These are phyloP conservation scores for Calephelis virginiensis DNA, from an alignment of 1,140 invertebrate species.

Conservation along the genomic window DNA sequence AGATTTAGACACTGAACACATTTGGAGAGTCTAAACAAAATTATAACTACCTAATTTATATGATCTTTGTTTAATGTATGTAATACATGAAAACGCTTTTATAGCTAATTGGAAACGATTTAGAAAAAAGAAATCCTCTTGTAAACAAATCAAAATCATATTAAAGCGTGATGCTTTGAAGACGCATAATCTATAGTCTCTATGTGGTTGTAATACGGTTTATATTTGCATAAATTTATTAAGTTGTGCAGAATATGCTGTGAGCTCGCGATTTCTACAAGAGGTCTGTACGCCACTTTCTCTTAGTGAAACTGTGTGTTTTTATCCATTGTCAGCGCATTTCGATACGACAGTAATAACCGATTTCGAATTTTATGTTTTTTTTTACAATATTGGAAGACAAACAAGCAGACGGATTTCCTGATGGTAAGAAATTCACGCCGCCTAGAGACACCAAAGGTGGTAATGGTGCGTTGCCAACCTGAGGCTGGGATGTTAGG, in stretches of 20 bases:
- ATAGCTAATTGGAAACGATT: conserved; percentile 1
- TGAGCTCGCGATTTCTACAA: conserved; percentile 61
- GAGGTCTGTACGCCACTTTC: conserved; percentile 52
- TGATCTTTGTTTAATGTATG: neutral
- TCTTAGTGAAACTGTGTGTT: conserved; percentile 69
- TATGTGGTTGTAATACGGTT: conserved; percentile 23
- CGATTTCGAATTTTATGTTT: conserved; percentile 43
- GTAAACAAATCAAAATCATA: conserved; percentile 20
- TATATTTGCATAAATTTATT: conserved; percentile 29
- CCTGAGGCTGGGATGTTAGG: too few relatives aligned
- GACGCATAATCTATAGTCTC: neutral
- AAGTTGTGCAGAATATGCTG: conserved; percentile 22
- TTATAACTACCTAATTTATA: neutral
- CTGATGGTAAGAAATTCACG: too few relatives aligned
- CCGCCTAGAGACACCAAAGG: too few relatives aligned
- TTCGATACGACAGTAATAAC: conserved; percentile 33
- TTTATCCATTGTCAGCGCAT: conserved; percentile 54
- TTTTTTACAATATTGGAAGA: too few relatives aligned
- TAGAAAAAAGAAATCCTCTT: conserved; percentile 26
- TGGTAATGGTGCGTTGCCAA: too few relatives aligned
- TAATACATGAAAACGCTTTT: conserved; percentile 5
- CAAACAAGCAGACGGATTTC: too few relatives aligned
- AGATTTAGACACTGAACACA: too few relatives aligned
- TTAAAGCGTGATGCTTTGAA: neutral
- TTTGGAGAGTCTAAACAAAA: too few relatives aligned